Evolutionary conservation across 2,888 invertebrate genomes (phyloP), one percentile per base, ranked within the genome.

Genomic region (Yponomeuta sedellus): DNA sequence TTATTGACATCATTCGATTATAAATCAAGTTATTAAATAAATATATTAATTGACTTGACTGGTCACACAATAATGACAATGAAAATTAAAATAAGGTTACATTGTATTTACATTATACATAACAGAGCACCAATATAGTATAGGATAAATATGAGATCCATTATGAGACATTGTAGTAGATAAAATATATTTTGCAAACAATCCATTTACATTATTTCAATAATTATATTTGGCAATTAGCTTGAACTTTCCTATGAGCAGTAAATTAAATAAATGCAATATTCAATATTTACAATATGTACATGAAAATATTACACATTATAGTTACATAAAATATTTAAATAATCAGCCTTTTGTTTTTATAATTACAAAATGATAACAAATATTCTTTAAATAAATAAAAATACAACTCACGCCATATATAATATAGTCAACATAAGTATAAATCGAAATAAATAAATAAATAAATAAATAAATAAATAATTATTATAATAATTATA

Each of bases 1-100:
- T 80, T 79, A 82, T 84, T 83, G 75, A 82, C 81, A 82, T 79
- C 77, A 82, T 79, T 80, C 71, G 75, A 74, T 76, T 78, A 79
- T 76, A 79, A 67, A 75, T 78, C 75, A 74, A 78, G 77, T 76
- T 64, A 66, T 58, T 75, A 73, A 78, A 28, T 73, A 76, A 76
- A 73, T 34, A 34, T 8, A 34, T 79, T 70, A 76, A 73, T 73
- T 68, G 72, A 68, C 70, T 52, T 74, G 74, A 76, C 73, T 75
- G 74, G 71, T 74, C 16, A 64, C 56, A 34, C 73, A 72, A 71
- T 28, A 28, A 4, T 68, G 69, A 73, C 64, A 71, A 73, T 64
- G 70, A 70, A 71, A 70, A 68, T 73, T 64, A 71, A 68, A 72
- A 73, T 71, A 64, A 68, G 44, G 63, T 40, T 66, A 34, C 34